Base-by-base conservation (phyloP, 2,797 vertebrate genomes). In the Florisuga fusca region DNA sequence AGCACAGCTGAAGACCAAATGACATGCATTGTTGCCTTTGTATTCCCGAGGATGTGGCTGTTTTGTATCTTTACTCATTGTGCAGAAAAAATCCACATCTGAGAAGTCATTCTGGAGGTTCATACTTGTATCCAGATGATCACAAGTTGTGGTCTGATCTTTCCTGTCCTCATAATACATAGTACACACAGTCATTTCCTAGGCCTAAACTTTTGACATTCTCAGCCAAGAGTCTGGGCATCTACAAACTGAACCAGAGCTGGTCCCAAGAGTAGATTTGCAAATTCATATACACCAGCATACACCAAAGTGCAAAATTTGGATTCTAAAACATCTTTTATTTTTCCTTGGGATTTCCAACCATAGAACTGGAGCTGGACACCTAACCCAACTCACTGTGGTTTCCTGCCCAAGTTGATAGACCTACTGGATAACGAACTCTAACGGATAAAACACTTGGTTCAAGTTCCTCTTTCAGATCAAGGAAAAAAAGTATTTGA, bases 11-110 rank as follows among this genome's bases (percentile, higher is more conserved):
- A 93, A 82, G 63, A 87, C 17, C 9, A 11, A 90, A 87, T 61
- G 25, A 45, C 33, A 45, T 26, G 73, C n/a, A 82, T n/a, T 0
- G 3, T 34, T 64, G 26, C 25, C 71, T 93, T 84, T 62, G 38
- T 72, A 57, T 84, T 71, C 80, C 3, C 0, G 66, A 95, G 94
- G 91, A 96, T 90, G 93, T 93, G 95, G 92, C 79, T 89, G n/a
- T 17, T 94, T 93, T 94, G 50, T 82, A 62, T 89, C 75, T 89
- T 89, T 78, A 66, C 27, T 38, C 59, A 71, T 73, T 79, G 50
- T 91, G 38, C 48, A 67, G 50, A 94, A 82, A 66, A 93, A 92
- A 95, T 94, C 89, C 93, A 95, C 95, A 96, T 95, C 94, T 94
- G 46, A 94, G 86, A 66, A 80, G 18, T 26, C 19, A 23, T 83